Evolutionary conservation across 2,113 vertebrate genomes (phyloP).

Genomic region (Guaruba guarouba): DNA sequence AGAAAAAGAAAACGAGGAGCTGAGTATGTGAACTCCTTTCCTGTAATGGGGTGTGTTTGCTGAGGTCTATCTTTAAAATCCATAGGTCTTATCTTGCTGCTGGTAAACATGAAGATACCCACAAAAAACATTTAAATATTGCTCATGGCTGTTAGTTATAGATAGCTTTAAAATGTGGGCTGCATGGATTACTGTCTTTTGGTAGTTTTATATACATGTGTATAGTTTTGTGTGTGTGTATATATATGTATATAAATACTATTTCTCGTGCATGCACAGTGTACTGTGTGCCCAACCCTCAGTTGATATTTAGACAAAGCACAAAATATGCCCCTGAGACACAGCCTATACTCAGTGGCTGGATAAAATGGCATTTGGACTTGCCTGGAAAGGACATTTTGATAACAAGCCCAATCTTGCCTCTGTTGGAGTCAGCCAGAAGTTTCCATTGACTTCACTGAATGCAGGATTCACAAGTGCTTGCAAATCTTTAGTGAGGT

Average conservation of each 20-base stretch:
- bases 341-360: not conserved
- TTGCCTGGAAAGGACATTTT: not conserved
- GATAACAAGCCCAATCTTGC: not conserved
- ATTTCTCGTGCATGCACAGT: not conserved
- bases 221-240: not conserved
- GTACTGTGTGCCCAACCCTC: not conserved
- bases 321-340: not conserved
- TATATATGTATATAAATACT: not conserved
- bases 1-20: not conserved
- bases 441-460: slow-evolving; percentile 3
- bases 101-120: not conserved
- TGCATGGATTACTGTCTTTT: not conserved
- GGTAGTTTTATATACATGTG: not conserved
- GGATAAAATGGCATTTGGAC: not conserved
- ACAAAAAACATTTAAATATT: not conserved
- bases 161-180: not conserved
- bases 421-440: not conserved
- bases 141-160: not conserved
- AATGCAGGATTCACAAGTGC: not conserved
- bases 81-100: not conserved
- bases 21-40: not conserved
- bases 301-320: too few species aligned
- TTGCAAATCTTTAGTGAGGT: slow-evolving; percentile 8
- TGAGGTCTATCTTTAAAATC: not conserved
- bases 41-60: not conserved